Evolutionary conservation across 2,797 vertebrate species (phyloP), one percentile per base, ranked within the genome.

Genomic region (Cynodonichthys magdalenae): DNA sequence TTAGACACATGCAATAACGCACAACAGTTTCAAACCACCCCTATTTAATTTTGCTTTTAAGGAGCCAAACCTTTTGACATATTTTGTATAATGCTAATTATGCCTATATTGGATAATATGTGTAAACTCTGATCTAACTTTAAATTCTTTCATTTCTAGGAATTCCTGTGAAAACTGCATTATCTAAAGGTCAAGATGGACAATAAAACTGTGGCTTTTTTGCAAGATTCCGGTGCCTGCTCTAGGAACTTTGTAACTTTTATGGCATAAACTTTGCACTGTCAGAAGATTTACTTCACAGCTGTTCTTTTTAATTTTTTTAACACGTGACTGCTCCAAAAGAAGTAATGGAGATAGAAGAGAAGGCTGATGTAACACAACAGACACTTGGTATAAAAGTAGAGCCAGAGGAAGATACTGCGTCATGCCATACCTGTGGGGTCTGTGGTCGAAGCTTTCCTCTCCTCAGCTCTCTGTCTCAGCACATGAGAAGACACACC

Each of bases 401-500:
- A 0, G 93, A 95, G 36, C 1, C 48, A 3, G 94, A 95, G 15
- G 92, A 92, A 53, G 94, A 95, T 29, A 92, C 84, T 75, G 81
- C 85, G 17, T 86, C 89, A 24, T 95, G 94, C 75, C 95, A 99
- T 77, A 95, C 94, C 70, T 99, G 98, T 66, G 95, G 94, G 60
- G 95, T 98, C 41, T 99, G 98, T 0, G 96, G 96, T 68, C 96
- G 97, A 66, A 95, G 94, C 87, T 99, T 99, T 65, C 95, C 97
- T 45, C 98, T 99, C 58, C 95, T 98, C 82, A 98, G 98, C 88
- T 98, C 97, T 0, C 87, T 99, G 74, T 99, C 97, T 0, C 96
- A 99, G 89, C 97, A 99, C 89, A 99, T 99, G 97, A 94, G 97
- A 63, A 95, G 97, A 75, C 98, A 99, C 92, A 98, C 97, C 0